These are phyloP conservation scores for Leptinotarsa defecta DNA, from an alignment of 1,140 invertebrate genomes.

Conservation along the genomic window DNA sequence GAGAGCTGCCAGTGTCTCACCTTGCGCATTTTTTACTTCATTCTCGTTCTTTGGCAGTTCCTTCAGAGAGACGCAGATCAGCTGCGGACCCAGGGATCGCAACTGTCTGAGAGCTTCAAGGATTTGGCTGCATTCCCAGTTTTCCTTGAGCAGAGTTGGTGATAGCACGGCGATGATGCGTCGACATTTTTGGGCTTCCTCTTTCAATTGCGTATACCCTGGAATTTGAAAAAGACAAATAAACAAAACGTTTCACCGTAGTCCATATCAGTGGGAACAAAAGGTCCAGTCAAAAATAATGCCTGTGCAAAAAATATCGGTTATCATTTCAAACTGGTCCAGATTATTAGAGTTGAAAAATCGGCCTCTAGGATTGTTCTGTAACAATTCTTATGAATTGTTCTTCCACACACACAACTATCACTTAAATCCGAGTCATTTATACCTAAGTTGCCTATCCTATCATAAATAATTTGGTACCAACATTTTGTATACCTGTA, in stretches of 20 bases:
- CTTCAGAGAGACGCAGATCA: slow-evolving; percentile 49
- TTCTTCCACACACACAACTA: no score
- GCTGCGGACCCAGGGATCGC: slow-evolving; percentile 38
- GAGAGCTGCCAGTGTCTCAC: slow-evolving; percentile 47
- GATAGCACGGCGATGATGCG: slow-evolving; percentile 49
- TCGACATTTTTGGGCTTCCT: slow-evolving; percentile 40
- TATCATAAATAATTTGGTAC: no score
- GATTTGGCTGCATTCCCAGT: slow-evolving; percentile 45
- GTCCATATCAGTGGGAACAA: not conserved
- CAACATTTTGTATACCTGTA: no score
- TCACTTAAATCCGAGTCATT: no score
- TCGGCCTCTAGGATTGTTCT: no score
- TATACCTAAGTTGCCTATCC: no score
- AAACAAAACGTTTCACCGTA: not conserved
- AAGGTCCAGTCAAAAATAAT: not conserved
- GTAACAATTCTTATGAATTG: no score
- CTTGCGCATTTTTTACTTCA: slow-evolving; percentile 49
- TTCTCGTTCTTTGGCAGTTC: slow-evolving; percentile 44
- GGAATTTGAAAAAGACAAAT: slow-evolving; percentile 31
- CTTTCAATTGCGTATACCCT: slow-evolving; percentile 47
- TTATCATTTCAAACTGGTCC: no score
- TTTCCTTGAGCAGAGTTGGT: slow-evolving; percentile 45
- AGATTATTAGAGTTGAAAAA: no score
- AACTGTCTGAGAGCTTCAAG: slow-evolving; percentile 51
- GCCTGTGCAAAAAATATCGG: not conserved